These are phyloP conservation scores for Parnassius orleans DNA, from an alignment of 2,888 invertebrate species.

Conservation along the genomic window DNA sequence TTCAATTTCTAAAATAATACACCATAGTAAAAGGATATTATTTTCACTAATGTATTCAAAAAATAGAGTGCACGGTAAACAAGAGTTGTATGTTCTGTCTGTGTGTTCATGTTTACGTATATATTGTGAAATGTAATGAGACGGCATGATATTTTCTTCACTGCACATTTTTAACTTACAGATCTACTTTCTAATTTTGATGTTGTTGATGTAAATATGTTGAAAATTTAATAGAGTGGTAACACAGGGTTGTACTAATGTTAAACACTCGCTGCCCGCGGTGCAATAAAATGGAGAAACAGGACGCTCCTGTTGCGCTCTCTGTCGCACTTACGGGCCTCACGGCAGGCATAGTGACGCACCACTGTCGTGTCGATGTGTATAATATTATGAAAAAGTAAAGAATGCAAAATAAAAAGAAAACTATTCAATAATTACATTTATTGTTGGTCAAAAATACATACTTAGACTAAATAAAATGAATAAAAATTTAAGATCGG, in stretches of 20 bases:
- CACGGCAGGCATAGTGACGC: too few relatives aligned
- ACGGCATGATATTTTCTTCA: conserved; percentile 2
- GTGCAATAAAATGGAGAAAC: too few relatives aligned
- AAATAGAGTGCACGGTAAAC: conserved; percentile 9
- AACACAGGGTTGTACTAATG: neutral
- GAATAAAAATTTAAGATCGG: too few relatives aligned
- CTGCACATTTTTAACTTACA: neutral
- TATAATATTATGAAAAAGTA: too few relatives aligned
- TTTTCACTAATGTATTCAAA: conserved; percentile 11
- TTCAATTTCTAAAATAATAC: neutral
- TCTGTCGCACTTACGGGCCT: too few relatives aligned
- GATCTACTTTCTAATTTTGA: neutral
- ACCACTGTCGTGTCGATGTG: too few relatives aligned
- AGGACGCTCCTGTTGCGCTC: too few relatives aligned
- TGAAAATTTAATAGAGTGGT: conserved; percentile 2
- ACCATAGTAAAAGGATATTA: conserved; percentile 4
- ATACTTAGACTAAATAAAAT: too few relatives aligned
- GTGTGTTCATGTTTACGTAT: neutral
- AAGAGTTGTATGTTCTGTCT: conserved; percentile 4
- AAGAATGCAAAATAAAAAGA: too few relatives aligned
- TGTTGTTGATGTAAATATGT: conserved; percentile 17
- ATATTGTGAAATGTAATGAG: conserved; percentile 12
- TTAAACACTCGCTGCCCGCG: too few relatives aligned
- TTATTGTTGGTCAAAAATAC: too few relatives aligned
- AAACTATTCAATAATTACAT: too few relatives aligned